phyloP scores from a whole-genome alignment of 2,888 invertebrate genomes.

The Microctonus aethiopoides region DNA sequence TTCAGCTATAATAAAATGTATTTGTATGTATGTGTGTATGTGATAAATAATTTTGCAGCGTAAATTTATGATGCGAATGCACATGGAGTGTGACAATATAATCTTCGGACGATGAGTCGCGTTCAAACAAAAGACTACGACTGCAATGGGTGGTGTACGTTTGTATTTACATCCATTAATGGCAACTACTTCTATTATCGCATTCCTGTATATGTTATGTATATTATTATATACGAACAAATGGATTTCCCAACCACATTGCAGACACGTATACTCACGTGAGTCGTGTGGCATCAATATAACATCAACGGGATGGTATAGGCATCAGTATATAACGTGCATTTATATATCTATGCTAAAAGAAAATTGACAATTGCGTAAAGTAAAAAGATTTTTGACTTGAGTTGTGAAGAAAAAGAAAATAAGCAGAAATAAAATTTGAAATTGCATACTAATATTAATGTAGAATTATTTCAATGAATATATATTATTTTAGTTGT shows the following conservation, averaged over 20 bases:
- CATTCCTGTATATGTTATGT: background rate
- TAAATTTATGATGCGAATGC: background rate
- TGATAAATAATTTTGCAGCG: background rate
- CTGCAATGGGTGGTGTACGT: background rate
- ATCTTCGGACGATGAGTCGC: background rate
- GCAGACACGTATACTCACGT: too few relatives aligned
- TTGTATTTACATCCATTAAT: constrained; percentile 44
- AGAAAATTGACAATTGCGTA: background rate
- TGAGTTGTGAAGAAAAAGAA: background rate
- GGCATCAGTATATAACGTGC: constrained; percentile 45
- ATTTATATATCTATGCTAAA: constrained; percentile 27
- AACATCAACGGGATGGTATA: constrained; percentile 18
- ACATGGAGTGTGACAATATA: background rate
- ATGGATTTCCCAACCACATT: constrained; percentile 46
- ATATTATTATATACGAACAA: constrained; percentile 34
- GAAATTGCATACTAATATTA: too few relatives aligned
- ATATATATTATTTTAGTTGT: background rate
- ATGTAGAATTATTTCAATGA: background rate
- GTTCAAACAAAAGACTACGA: constrained; percentile 8
- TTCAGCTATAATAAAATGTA: background rate
- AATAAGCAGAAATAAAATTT: background rate
- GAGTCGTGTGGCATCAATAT: constrained; percentile 29
- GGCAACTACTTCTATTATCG: constrained; percentile 43
- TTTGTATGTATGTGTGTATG: background rate
- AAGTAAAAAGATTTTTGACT: background rate